Evolutionary conservation across 2,113 vertebrate genomes (phyloP).

Genomic region (Numida meleagris): DNA sequence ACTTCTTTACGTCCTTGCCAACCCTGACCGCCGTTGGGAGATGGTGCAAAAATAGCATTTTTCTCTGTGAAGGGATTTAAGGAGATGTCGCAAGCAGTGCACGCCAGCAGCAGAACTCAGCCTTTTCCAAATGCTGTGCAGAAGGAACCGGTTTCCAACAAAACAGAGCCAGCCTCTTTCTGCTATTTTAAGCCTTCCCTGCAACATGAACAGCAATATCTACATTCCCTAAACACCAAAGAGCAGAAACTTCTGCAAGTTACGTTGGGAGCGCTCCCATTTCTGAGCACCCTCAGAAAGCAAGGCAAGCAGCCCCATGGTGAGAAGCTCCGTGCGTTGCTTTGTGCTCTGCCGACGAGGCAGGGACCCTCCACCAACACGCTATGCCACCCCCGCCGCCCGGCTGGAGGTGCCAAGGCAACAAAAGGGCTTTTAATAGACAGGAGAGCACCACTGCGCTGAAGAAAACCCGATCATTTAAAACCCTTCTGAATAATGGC

Average conservation of each 20-base stretch:
- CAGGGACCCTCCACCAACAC: neutral
- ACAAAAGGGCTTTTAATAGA: conserved; percentile 53
- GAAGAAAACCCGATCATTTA: conserved; percentile 60
- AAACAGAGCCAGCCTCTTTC: neutral
- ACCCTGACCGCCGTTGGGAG: neutral
- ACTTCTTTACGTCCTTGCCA: neutral
- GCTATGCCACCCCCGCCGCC: neutral
- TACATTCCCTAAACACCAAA: neutral
- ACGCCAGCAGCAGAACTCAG: neutral
- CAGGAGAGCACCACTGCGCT: conserved; percentile 49
- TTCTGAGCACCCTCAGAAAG: neutral
- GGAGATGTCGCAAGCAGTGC: neutral
- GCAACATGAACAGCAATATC: neutral
- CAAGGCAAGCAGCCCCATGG: neutral
- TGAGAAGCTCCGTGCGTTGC: neutral
- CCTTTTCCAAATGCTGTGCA: neutral
- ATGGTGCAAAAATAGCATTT: neutral
- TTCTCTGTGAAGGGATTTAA: neutral
- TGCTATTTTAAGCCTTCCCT: neutral
- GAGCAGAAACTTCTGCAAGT: neutral
- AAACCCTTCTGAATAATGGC: conserved; percentile 69
- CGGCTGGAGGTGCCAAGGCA: conserved; percentile 38
- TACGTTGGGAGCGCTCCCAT: neutral
- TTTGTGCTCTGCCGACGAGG: neutral
- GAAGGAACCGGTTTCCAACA: neutral